Evolutionary conservation across 1,140 invertebrate species (phyloP), one percentile per base, ranked within the genome.

Genomic region (Cyclargus thomasi): DNA sequence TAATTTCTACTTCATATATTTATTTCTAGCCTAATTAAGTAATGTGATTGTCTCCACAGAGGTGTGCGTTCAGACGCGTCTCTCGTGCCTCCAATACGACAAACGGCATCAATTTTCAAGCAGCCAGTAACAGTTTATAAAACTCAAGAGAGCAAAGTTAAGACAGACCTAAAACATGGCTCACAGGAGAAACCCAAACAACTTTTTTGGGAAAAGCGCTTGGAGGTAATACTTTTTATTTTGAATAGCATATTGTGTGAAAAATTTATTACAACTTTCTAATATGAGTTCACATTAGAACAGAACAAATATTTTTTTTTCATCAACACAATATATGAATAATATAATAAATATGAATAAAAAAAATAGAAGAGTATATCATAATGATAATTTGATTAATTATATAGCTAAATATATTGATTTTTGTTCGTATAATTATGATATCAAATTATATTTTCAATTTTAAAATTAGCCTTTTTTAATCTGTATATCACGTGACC

Each of bases 41-140:
- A 14, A 14, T 47, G 39, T 47, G 39, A 16, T 16, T 47, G 10
- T 18, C n/a, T 63, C 35, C 69, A 67, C 83, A 94, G 96, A 71
- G 94, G 95, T 53, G 92, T 97, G 0, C 92, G 97, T 74, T 97
- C 95, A 82, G 98, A 99, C 91, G 94, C 96, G 21, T 97, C 96
- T 20, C 86, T 99, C 21, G 95, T 98, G 36, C 96, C 98, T 65
- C 98, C 99, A 18, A 99, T 99, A 67, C 92, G 98, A 68, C 98
- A 99, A 91, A 99, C 98, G 7, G 98, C 98, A 2, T 99, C 97
- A 1, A 99, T 99, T 82, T 99, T 99, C 80, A 99, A 99, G 83
- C 98, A 99, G 83, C 98, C 98, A 17, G 98, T 99, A 0, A 99
- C 98, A 5, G 95, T 99, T 18, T 94, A 97, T 71, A 97, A 97